Conservation (phyloP, 1,140 invertebrate genomes). For the Aethina tumida region DNA sequence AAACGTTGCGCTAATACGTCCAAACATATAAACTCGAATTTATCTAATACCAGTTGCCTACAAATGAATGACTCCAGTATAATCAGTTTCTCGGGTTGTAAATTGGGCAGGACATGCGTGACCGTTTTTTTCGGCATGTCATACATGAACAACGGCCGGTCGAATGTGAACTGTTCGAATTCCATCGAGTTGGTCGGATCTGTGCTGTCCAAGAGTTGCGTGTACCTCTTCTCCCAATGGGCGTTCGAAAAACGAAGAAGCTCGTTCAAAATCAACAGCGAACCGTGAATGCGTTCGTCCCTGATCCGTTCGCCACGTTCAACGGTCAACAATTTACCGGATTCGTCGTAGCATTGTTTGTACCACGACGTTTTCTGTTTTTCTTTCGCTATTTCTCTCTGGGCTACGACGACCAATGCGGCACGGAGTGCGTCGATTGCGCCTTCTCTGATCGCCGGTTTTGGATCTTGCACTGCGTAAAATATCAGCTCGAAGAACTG, state of each 20-base stretch:
- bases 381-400: conserved; percentile 85
- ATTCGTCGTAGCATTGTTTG: conserved; percentile 85
- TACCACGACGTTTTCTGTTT: conserved; percentile 81
- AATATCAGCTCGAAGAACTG: conserved; percentile 95
- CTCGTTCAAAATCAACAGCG: conserved; percentile 89
- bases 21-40: conserved; percentile 74
- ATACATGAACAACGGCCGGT: conserved; percentile 17
- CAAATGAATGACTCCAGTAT: conserved; percentile 83
- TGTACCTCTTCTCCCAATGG: conserved; percentile 75
- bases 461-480: conserved; percentile 83
- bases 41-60: conserved; percentile 68
- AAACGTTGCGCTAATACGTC: conserved; percentile 69
- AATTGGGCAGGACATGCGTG: conserved; percentile 16
- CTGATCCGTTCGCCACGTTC: conserved; percentile 57
- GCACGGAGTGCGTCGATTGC: conserved; percentile 88
- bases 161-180: conserved; percentile 14
- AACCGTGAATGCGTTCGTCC: conserved; percentile 90
- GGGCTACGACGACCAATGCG: conserved; percentile 86
- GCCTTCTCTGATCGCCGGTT: conserved; percentile 83
- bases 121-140: conserved; percentile 17
- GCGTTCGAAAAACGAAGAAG: conserved; percentile 86
- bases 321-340: conserved; percentile 70
- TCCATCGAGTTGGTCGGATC: conserved; percentile 25
- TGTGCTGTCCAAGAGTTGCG: conserved; percentile 49
- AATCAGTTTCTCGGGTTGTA: conserved; percentile 35